These are phyloP conservation scores for Conomelus anceps DNA, from an alignment of 2,888 invertebrate species.

Conservation along the genomic window DNA sequence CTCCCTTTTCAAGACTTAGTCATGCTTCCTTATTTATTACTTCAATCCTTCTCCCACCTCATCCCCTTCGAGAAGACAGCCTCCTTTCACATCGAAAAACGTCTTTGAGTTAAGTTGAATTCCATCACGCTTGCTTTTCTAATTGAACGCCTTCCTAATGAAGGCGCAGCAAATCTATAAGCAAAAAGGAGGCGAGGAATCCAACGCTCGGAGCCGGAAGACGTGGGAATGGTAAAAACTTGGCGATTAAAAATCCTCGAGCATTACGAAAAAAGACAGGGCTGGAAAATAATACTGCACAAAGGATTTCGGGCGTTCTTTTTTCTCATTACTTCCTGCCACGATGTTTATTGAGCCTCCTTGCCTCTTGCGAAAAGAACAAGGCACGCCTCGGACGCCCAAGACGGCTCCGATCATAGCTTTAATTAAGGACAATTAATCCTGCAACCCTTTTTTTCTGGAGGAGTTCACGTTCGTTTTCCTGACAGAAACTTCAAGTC, in stretches of 20 bases:
- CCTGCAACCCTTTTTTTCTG: conserved; percentile 1
- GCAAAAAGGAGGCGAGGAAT: neutral
- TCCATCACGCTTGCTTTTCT: conserved; percentile 12
- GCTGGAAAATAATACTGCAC: conserved; percentile 8
- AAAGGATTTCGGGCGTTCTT: conserved; percentile 7
- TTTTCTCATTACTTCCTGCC: neutral
- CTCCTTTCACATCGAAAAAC: neutral
- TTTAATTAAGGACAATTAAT: conserved; percentile 12
- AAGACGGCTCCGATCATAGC: neutral
- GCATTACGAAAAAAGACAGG: neutral
- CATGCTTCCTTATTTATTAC: neutral
- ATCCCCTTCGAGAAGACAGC: neutral
- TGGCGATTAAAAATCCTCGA: conserved; percentile 11
- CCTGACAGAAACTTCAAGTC: neutral
- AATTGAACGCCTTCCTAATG: conserved; percentile 19
- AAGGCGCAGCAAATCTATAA: conserved; percentile 7
- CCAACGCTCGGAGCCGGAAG: neutral
- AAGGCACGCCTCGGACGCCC: neutral
- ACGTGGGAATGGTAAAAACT: conserved; percentile 6
- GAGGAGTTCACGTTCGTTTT: neutral
- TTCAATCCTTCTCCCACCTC: neutral
- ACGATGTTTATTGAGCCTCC: neutral
- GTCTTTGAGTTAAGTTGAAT: neutral
- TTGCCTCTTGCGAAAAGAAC: neutral
- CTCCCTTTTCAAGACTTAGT: neutral